Base-by-base conservation (phyloP, 2,888 invertebrate species). In the Oxystoma pomonae region DNA sequence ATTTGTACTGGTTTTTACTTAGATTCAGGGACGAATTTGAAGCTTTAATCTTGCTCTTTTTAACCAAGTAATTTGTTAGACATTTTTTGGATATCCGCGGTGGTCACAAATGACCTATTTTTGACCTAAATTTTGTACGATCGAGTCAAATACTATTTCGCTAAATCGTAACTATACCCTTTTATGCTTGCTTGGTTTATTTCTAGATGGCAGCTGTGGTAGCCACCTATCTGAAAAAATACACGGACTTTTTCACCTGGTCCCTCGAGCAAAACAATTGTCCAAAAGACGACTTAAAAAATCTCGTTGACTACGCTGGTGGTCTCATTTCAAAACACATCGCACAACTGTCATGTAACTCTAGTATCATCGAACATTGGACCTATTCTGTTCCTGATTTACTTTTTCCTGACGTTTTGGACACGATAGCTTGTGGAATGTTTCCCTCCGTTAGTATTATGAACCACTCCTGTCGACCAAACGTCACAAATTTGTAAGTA, bases 381-480 rank as follows among this genome's bases (percentile, higher is more conserved):
- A 72, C 73, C 9, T 75, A 73, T 62, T 72, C 74, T 18, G 72
- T 74, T 19, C 70, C 73, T 9, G 76, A 75, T 65, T 57, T 74
- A 17, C 66, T 73, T 2, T 74, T 76, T 65, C 76, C 76, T 1
- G 74, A 74, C 62, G 72, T 74, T 59, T 66, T 75, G 22, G 72
- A 73, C 51, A 72, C 74, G 1, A 70, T 77, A 58, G 94, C 92
- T 0, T 90, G 93, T 1, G 94, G 90, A 0, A 90, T 96, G 74
- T 94, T 91, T 77, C 92, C 95, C 0, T 88, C 92, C 1, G 87
- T 92, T 0, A 92, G 94, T 72, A 87, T 96, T 81, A 91, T 96
- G 87, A 98, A 97, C 79, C 97, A 98, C 81, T 91, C 94, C 0
- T 97, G 97, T 77, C 88, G 90, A 68, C 90, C 94, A 3, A 90